A percentile compares a stretch with the other conserved stretches of the same genome.
These are phyloP conservation scores for Notolepis coatsorum DNA, from an alignment of 2,797 vertebrate genomes.

Conservation along the genomic window DNA sequence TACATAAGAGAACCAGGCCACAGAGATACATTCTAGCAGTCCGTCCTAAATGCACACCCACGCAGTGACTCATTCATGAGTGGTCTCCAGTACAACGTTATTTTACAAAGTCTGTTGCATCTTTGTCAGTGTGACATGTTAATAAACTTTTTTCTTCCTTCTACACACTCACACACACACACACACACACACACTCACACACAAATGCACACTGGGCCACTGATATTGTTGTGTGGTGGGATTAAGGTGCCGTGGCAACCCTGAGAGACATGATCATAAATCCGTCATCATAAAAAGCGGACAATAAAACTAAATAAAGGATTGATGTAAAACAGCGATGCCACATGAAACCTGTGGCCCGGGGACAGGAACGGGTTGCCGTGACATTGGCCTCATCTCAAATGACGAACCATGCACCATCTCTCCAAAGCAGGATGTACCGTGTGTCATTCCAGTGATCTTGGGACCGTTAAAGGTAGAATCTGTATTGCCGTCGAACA, in stretches of 20 bases:
- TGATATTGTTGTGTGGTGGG: conserved; percentile 50
- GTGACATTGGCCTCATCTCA: conserved; percentile 44
- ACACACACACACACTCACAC: conserved; percentile 60
- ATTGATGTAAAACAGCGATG: conserved; percentile 39
- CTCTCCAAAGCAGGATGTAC: too few species aligned
- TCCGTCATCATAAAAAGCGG: conserved; percentile 41
- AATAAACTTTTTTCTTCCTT: too few species aligned
- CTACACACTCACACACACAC: conserved; percentile 49
- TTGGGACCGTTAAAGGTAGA: too few species aligned
- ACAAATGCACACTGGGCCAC: conserved; percentile 60
- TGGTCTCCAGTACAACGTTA: conserved; percentile 54
- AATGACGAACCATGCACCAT: too few species aligned
- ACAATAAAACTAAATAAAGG: conserved; percentile 54
- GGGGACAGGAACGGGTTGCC: conserved; percentile 21
- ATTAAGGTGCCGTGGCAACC: conserved; percentile 66
- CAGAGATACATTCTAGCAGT: conserved; percentile 21
- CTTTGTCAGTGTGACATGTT: too few species aligned
- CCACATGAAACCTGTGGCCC: conserved; percentile 41
- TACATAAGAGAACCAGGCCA: conserved; percentile 66
- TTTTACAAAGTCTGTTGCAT: too few species aligned
- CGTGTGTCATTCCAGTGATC: too few species aligned
- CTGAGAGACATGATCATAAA: conserved; percentile 66
- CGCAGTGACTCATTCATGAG: conserved; percentile 59
- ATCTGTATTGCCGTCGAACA: too few species aligned
- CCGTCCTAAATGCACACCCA: conserved; percentile 54